phyloP scores from a whole-genome alignment of 1,140 invertebrate species.

The Magallana ariakensis region DNA sequence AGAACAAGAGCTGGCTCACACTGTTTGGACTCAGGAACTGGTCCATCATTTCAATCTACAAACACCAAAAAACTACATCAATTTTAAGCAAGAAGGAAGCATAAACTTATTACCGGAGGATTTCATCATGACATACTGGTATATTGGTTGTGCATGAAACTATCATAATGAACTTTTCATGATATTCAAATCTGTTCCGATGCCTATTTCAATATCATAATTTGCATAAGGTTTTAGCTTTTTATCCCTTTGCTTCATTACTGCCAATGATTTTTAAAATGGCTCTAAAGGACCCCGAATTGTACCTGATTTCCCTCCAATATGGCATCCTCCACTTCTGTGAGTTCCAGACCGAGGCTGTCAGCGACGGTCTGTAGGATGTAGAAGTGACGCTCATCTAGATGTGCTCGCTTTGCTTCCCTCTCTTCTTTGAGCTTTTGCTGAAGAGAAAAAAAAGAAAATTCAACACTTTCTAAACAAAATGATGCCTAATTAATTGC shows the following conservation, averaged over 20 bases:
- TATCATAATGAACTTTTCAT: too few species aligned
- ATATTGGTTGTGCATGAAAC: too few species aligned
- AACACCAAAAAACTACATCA: background rate
- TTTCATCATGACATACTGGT: too few species aligned
- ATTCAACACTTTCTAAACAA: background rate
- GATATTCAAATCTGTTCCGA: too few species aligned
- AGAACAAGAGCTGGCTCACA: slow-evolving; percentile 75
- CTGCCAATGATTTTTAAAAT: too few species aligned
- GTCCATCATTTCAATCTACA: slow-evolving; percentile 73
- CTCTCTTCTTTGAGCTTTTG: slow-evolving; percentile 80
- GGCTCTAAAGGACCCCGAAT: too few species aligned
- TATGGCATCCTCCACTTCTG: slow-evolving; percentile 79
- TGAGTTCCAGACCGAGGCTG: slow-evolving; percentile 75
- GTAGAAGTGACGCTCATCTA: slow-evolving; percentile 78
- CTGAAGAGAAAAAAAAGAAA: slow-evolving; percentile 68
- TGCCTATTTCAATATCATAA: too few species aligned
- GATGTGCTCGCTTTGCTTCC: slow-evolving; percentile 75
- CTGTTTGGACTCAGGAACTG: slow-evolving; percentile 77
- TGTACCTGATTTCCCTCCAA: slow-evolving; percentile 79
- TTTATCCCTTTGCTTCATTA: too few species aligned
- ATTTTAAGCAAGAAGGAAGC: too few species aligned
- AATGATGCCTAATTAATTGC: too few species aligned
- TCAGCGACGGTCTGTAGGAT: slow-evolving; percentile 78
- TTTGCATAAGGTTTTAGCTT: too few species aligned
- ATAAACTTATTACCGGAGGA: too few species aligned